Evolutionary conservation across 2,797 vertebrate genomes (phyloP), one percentile per base, ranked within the genome.

Genomic region (Spondyliosoma cantharus): DNA sequence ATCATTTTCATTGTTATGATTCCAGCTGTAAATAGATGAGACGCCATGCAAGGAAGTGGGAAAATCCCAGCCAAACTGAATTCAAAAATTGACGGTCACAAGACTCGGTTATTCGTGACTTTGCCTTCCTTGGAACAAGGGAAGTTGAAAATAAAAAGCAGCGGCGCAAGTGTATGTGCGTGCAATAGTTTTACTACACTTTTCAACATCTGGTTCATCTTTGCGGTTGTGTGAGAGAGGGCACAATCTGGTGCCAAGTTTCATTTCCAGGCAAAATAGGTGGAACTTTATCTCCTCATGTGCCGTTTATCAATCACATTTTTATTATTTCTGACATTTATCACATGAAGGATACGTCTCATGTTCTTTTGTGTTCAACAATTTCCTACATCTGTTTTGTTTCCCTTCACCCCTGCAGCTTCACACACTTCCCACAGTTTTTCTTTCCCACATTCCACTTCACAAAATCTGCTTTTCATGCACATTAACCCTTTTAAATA

Each of bases 151-250:
- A 48, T 14, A 16, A 61, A 63, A 56, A 48, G 7, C 64, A 11
- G 11, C 5, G 42, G 29, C n/a, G n/a, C 32, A 57, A n/a, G 49
- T 17, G 22, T 8, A 14, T 22, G 53, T 76, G 66, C 16, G 15
- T 76, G 79, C 61, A 54, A n/a, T 13, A 8, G 11, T 78, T 84
- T 86, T 70, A 82, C 63, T 22, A 15, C 43, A 16, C 25, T 58
- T 66, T 73, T 59, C 54, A 50, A 81, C 86, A 89, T 87, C 81
- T 86, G 85, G 74, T 76, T 86, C 7, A 4, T 68, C 69, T 82
- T 83, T 71, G 66, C 14, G 46, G 42, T 52, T 0, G 74, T 58
- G 76, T 25, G 46, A 78, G 24, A 78, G 24, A 52, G 24, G 20
- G 32, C 25, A 68, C 32, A 12, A 17, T 56, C 48, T 16, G 48